These are phyloP conservation scores for Aphrocallistes beatrix DNA, from an alignment of 37 sponge, comb jelly and placozoan species.

Conservation along the genomic window DNA sequence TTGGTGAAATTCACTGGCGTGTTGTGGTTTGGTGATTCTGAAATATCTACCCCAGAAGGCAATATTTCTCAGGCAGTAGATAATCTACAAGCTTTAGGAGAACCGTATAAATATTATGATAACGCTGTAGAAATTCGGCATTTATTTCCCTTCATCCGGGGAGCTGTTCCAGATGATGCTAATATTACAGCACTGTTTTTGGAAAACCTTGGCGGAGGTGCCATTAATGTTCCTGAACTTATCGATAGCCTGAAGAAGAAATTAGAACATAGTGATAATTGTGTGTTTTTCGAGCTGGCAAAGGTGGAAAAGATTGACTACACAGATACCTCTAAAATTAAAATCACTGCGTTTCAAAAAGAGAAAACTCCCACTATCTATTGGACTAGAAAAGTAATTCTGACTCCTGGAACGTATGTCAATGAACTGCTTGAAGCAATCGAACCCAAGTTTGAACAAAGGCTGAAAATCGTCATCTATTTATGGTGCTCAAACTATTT, in stretches of 20 bases:
- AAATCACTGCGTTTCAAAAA: not conserved
- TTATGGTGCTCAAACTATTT: conserved; percentile 25
- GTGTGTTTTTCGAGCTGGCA: not conserved
- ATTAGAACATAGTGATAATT: not conserved
- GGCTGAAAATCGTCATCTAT: not conserved
- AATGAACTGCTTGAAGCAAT: not conserved
- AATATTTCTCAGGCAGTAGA: conserved; percentile 8
- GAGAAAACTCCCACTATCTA: not conserved
- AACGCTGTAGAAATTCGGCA: not conserved
- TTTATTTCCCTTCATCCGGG: conserved; percentile 23
- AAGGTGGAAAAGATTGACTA: conserved; percentile 6
- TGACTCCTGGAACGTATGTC: conserved; percentile 23
- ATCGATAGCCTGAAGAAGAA: not conserved
- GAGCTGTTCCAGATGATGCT: not conserved
- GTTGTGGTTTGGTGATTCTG: conserved; percentile 24
- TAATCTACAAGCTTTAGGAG: not conserved
- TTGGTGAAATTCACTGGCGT: conserved; percentile 14
- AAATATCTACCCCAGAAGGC: not conserved
- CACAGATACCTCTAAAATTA: not conserved
- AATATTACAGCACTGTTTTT: not conserved
- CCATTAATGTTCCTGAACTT: conserved; percentile 17
- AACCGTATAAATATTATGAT: not conserved
- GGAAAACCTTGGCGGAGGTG: not conserved
- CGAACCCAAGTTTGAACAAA: not conserved
- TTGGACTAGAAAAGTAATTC: conserved; percentile 1